These are phyloP conservation scores for Tribolium madens DNA, from an alignment of 1,140 invertebrate species.

Conservation along the genomic window DNA sequence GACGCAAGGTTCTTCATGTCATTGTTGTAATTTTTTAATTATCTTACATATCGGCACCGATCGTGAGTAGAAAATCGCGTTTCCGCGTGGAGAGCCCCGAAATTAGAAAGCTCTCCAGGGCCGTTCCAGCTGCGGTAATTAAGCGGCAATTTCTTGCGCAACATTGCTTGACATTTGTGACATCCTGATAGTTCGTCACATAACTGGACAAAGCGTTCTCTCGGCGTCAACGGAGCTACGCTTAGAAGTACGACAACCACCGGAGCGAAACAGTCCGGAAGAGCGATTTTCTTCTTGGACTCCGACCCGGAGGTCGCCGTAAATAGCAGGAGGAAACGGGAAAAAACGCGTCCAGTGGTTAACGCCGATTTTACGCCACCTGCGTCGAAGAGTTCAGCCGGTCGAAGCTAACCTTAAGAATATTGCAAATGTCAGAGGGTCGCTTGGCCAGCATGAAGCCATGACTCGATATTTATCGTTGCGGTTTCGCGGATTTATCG, in stretches of 20 bases:
- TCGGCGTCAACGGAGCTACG: slow-evolving; percentile 37
- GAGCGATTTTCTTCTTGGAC: slow-evolving; percentile 41
- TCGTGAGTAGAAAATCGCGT: slow-evolving; percentile 7
- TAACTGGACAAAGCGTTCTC: slow-evolving; percentile 37
- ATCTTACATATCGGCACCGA: neutral
- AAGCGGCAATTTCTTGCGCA: slow-evolving; percentile 39
- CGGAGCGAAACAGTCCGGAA: slow-evolving; percentile 45
- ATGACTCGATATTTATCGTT: slow-evolving; percentile 52
- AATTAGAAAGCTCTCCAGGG: slow-evolving; percentile 25
- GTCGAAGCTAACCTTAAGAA: slow-evolving; percentile 14
- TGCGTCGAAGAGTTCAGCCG: slow-evolving; percentile 3
- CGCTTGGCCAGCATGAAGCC: slow-evolving; percentile 48
- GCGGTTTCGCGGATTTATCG: slow-evolving; percentile 48
- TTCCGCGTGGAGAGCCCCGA: slow-evolving; percentile 1
- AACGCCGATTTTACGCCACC: slow-evolving; percentile 38
- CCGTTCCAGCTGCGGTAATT: slow-evolving; percentile 40
- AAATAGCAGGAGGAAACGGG: slow-evolving; percentile 13
- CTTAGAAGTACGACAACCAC: slow-evolving; percentile 20
- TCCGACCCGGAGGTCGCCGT: slow-evolving; percentile 17
- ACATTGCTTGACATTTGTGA: slow-evolving; percentile 24
- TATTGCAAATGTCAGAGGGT: slow-evolving; percentile 50
- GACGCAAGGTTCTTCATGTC: neutral
- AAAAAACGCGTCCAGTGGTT: slow-evolving; percentile 39
- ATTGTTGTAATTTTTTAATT: neutral
- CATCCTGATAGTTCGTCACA: slow-evolving; percentile 40